These are phyloP conservation scores for Nephrotoma flavescens DNA, from an alignment of 2,888 invertebrate species.

Conservation along the genomic window DNA sequence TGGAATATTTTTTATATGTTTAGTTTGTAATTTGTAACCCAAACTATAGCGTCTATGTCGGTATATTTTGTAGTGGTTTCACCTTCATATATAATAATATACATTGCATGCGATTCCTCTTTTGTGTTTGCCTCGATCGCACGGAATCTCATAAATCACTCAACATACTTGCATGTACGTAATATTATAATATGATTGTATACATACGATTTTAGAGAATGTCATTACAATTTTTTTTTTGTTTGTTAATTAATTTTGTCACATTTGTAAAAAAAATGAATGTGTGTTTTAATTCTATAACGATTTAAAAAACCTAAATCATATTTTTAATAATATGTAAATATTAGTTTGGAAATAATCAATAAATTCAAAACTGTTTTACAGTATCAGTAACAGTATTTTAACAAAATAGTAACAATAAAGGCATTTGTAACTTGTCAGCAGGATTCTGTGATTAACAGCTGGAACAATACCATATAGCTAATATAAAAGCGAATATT, in stretches of 20 bases:
- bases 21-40: not conserved
- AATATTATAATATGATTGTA: not conserved
- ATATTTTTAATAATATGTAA: not conserved
- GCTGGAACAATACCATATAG: too few relatives aligned
- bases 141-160: not conserved
- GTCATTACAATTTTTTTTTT: not conserved
- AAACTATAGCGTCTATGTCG: not conserved
- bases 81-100: not conserved
- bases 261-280: not conserved
- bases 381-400: too few relatives aligned
- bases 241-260: not conserved
- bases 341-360: not conserved
- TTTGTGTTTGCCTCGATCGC: not conserved
- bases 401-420: too few relatives aligned
- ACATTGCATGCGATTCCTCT: not conserved
- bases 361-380: too few relatives aligned
- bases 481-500: too few relatives aligned
- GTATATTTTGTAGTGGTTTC: not conserved
- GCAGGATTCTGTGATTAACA: too few relatives aligned
- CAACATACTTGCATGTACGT: not conserved
- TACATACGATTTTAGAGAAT: not conserved
- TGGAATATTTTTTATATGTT: not conserved
- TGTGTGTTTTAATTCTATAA: not conserved
- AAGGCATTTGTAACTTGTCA: too few relatives aligned
- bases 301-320: not conserved